Evolutionary conservation across 2,113 vertebrate species (phyloP).

Genomic region (Willisornis vidua): DNA sequence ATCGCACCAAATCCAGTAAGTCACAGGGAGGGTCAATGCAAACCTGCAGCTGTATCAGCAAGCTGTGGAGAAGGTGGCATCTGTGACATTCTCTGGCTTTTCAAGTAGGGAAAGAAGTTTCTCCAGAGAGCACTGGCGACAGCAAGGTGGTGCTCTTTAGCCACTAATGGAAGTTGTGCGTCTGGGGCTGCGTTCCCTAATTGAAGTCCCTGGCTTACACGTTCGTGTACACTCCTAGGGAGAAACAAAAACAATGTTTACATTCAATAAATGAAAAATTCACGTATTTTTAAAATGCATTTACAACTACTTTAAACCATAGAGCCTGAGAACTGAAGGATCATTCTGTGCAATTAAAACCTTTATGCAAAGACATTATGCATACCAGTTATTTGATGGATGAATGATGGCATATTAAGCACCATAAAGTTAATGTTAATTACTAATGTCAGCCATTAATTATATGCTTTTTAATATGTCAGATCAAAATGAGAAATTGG

Average conservation of each 20-base stretch:
- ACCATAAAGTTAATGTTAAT: slow-evolving; percentile 84
- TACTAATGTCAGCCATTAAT: slow-evolving; percentile 84
- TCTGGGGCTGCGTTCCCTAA: slow-evolving; percentile 44
- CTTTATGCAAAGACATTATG: slow-evolving; percentile 64
- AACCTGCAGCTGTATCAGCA: slow-evolving; percentile 93
- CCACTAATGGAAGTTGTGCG: slow-evolving; percentile 68
- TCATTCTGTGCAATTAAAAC: slow-evolving; percentile 68
- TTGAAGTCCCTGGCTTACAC: slow-evolving; percentile 71
- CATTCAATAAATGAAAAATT: background rate
- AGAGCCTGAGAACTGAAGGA: slow-evolving; percentile 42
- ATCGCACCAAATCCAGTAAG: background rate
- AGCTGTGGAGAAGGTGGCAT: slow-evolving; percentile 82
- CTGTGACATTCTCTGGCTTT: slow-evolving; percentile 87
- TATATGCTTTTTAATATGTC: slow-evolving; percentile 81
- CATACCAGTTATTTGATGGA: slow-evolving; percentile 72
- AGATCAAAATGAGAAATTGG: slow-evolving; percentile 77
- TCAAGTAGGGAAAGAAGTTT: slow-evolving; percentile 92
- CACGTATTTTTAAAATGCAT: slow-evolving; percentile 24
- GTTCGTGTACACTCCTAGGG: slow-evolving; percentile 82
- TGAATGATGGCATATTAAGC: slow-evolving; percentile 81
- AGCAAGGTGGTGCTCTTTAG: slow-evolving; percentile 95
- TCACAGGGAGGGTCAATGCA: background rate
- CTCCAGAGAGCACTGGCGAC: slow-evolving; percentile 87
- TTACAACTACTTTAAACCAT: slow-evolving; percentile 8
- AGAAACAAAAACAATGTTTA: slow-evolving; percentile 66